These are phyloP conservation scores for Craterocephalus amniculus DNA, from an alignment of 2,797 vertebrate species.

Conservation along the genomic window DNA sequence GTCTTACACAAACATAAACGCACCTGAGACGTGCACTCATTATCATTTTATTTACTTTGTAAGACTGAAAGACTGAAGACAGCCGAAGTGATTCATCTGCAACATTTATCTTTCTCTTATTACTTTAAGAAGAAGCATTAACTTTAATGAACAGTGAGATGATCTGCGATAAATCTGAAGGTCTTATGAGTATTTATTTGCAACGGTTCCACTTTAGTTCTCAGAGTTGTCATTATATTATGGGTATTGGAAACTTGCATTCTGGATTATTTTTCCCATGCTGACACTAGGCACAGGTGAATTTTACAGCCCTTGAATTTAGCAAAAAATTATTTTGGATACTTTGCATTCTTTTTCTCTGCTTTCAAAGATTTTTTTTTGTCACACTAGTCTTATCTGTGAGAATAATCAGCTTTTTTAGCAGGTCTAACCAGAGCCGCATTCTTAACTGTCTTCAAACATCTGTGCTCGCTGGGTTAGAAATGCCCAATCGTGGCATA, in stretches of 20 bases:
- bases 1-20: not conserved
- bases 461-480: slow-evolving; percentile 13
- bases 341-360: slow-evolving; percentile 37
- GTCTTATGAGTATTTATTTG: slow-evolving; percentile 26
- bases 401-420: slow-evolving; percentile 52
- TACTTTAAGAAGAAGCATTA: slow-evolving; percentile 11
- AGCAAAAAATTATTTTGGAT: slow-evolving; percentile 55
- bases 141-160: not conserved
- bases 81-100: slow-evolving; percentile 6
- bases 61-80: not conserved
- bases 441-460: slow-evolving; percentile 49
- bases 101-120: not conserved
- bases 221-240: not conserved
- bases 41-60: not conserved
- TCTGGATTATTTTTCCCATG: slow-evolving; percentile 42
- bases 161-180: not conserved
- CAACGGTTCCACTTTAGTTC: slow-evolving; percentile 6
- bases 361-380: slow-evolving; percentile 48
- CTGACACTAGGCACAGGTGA: slow-evolving; percentile 35
- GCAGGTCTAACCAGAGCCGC: slow-evolving; percentile 53
- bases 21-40: not conserved
- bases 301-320: slow-evolving; percentile 50
- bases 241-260: not conserved
- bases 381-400: slow-evolving; percentile 66
- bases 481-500: slow-evolving; percentile 26